Evolutionary conservation across 1,140 invertebrate genomes (phyloP).

Genomic region (Hirudo medicinalis): DNA sequence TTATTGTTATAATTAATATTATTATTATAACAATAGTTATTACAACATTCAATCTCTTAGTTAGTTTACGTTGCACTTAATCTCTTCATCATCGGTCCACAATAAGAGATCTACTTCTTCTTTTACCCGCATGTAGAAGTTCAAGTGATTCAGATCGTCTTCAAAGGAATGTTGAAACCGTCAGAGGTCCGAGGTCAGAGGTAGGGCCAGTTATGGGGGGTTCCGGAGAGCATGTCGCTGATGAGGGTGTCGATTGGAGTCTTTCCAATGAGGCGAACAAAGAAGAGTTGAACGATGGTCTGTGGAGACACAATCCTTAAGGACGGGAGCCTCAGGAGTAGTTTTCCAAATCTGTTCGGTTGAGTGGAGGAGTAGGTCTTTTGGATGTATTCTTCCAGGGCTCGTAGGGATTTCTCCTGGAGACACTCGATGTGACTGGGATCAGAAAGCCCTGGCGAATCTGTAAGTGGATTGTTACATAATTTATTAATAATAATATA

Average conservation of each 20-base stretch:
- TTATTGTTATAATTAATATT: too few species aligned
- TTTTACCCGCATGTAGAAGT: too few species aligned
- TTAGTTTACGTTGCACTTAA: too few species aligned
- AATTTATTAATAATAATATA: neutral
- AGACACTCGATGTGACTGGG: slow-evolving; percentile 82
- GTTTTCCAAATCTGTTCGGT: slow-evolving; percentile 66
- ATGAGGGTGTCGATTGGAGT: slow-evolving; percentile 94
- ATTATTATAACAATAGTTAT: too few species aligned
- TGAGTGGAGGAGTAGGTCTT: slow-evolving; percentile 58
- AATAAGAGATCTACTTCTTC: too few species aligned
- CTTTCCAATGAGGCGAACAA: slow-evolving; percentile 84
- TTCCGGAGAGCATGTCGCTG: slow-evolving; percentile 76
- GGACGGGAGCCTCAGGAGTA: slow-evolving; percentile 75
- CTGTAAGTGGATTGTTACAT: slow-evolving; percentile 42
- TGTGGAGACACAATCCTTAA: slow-evolving; percentile 77
- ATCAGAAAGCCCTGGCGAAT: slow-evolving; percentile 83
- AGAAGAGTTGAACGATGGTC: slow-evolving; percentile 92
- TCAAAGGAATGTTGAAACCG: too few species aligned
- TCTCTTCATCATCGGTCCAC: too few species aligned
- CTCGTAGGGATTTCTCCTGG: slow-evolving; percentile 88
- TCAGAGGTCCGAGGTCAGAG: too few species aligned
- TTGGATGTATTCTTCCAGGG: slow-evolving; percentile 86
- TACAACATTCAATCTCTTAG: too few species aligned
- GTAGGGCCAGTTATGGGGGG: slow-evolving; percentile 39
- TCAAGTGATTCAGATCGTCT: too few species aligned